phyloP scores from a whole-genome alignment of 1,140 invertebrate species.

The Drosophila saltans region DNA sequence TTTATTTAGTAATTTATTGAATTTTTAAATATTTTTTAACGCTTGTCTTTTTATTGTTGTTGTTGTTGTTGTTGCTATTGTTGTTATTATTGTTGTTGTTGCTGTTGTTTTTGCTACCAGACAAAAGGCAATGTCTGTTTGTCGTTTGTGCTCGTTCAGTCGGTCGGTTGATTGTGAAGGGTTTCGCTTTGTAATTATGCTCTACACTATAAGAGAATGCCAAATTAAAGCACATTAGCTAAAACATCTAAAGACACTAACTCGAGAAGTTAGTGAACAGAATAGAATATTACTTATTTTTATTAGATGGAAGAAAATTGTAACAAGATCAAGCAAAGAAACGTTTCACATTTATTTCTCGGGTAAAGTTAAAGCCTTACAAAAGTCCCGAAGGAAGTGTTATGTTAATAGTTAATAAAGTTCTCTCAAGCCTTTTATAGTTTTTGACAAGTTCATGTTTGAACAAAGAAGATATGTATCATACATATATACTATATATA shows the following conservation, averaged over 20 bases:
- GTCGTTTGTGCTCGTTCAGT: conserved; percentile 6
- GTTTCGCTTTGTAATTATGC: conserved; percentile 28
- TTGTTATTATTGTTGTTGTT: background rate
- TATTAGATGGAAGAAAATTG: too few relatives aligned
- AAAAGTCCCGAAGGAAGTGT: too few relatives aligned
- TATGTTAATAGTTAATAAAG: too few relatives aligned
- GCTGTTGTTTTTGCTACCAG: background rate
- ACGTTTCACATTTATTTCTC: too few relatives aligned
- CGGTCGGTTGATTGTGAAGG: conserved; percentile 7
- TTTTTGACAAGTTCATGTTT: too few relatives aligned
- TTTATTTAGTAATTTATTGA: conserved; percentile 53
- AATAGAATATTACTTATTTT: too few relatives aligned
- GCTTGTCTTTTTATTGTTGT: conserved; percentile 13
- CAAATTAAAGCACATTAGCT: background rate
- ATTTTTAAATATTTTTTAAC: conserved; percentile 42
- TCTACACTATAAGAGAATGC: background rate
- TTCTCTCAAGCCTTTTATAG: too few relatives aligned
- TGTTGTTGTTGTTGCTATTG: conserved; percentile 9
- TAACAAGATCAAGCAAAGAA: too few relatives aligned
- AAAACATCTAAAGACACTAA: background rate
- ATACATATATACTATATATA: too few relatives aligned
- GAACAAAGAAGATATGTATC: too few relatives aligned
- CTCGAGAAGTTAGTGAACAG: too few relatives aligned
- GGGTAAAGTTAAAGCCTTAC: too few relatives aligned
- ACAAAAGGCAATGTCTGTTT: conserved; percentile 21